These are phyloP conservation scores for Asobara japonica DNA, from an alignment of 1,140 invertebrate genomes.

Conservation along the genomic window DNA sequence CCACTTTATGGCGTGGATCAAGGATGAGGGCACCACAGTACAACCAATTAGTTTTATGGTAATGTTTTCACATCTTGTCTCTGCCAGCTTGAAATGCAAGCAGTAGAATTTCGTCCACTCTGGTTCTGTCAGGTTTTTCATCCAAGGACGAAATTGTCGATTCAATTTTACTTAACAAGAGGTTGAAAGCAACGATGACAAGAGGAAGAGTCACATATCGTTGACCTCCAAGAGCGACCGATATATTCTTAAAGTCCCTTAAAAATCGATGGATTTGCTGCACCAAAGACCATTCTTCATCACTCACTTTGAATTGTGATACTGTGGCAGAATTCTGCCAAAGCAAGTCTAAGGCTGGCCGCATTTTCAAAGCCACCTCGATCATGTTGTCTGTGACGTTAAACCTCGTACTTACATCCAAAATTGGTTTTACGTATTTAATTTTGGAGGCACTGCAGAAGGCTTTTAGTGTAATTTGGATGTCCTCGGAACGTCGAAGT, in stretches of 20 bases:
- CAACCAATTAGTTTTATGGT: constrained; percentile 54
- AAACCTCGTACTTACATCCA: no score
- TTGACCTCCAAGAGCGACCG: constrained; percentile 49
- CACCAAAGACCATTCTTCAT: neutral
- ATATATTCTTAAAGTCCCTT: constrained; percentile 50
- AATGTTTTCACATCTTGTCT: constrained; percentile 55
- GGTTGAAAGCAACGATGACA: constrained; percentile 53
- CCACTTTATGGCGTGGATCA: constrained; percentile 53
- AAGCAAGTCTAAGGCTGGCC: no score
- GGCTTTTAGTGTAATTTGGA: no score
- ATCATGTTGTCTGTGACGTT: no score
- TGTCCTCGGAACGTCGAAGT: no score
- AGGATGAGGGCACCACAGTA: constrained; percentile 54
- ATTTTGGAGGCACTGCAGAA: no score
- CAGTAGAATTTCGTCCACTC: neutral
- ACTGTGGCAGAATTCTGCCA: no score
- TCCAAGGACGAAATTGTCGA: neutral
- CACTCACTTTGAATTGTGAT: neutral
- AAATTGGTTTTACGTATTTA: no score
- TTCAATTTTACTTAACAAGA: constrained; percentile 41
- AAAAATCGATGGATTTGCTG: constrained; percentile 35
- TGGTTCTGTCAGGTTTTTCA: neutral
- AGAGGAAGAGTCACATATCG: constrained; percentile 43
- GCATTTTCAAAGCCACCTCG: no score
- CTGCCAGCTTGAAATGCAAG: constrained; percentile 46